phyloP scores from a whole-genome alignment of 2,797 vertebrate species.

The Serranus cabrilla region DNA sequence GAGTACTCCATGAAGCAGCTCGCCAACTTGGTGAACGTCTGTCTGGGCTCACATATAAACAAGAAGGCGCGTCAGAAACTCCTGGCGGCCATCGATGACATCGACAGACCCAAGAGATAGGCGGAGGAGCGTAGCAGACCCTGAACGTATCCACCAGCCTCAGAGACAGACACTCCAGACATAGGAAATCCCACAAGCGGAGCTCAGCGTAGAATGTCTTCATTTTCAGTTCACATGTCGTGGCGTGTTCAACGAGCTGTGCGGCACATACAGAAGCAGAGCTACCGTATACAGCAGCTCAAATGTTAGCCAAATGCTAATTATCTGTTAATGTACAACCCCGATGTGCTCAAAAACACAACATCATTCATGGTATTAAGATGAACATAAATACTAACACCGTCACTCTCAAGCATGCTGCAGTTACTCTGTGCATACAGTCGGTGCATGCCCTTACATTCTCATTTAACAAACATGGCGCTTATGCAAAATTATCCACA shows the following conservation, averaged over 20 bases:
- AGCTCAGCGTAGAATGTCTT: slow-evolving; percentile 54
- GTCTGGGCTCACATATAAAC: slow-evolving; percentile 98
- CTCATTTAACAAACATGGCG: slow-evolving; percentile 11
- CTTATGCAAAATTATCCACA: slow-evolving; percentile 3
- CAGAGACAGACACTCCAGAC: slow-evolving; percentile 25
- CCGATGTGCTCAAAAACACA: slow-evolving; percentile 13
- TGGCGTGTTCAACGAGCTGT: slow-evolving; percentile 21
- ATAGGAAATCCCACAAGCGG: slow-evolving; percentile 13
- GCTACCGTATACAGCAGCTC: neutral
- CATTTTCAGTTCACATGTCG: slow-evolving; percentile 15
- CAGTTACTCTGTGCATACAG: slow-evolving; percentile 25
- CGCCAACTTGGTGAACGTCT: slow-evolving; percentile 97
- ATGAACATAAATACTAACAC: slow-evolving; percentile 15
- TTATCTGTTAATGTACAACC: neutral
- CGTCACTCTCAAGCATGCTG: slow-evolving; percentile 43
- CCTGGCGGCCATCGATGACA: slow-evolving; percentile 95
- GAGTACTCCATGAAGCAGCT: slow-evolving; percentile 99
- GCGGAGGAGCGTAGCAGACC: slow-evolving; percentile 18
- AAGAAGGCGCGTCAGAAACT: slow-evolving; percentile 98
- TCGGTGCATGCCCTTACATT: slow-evolving; percentile 14
- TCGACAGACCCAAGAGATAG: slow-evolving; percentile 98
- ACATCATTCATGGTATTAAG: slow-evolving; percentile 4
- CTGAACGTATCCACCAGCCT: neutral
- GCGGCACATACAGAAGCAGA: slow-evolving; percentile 7
- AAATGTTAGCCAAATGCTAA: slow-evolving; percentile 13